Evolutionary conservation across 2,797 vertebrate genomes (phyloP).

Genomic region (Ataeniobius toweri): DNA sequence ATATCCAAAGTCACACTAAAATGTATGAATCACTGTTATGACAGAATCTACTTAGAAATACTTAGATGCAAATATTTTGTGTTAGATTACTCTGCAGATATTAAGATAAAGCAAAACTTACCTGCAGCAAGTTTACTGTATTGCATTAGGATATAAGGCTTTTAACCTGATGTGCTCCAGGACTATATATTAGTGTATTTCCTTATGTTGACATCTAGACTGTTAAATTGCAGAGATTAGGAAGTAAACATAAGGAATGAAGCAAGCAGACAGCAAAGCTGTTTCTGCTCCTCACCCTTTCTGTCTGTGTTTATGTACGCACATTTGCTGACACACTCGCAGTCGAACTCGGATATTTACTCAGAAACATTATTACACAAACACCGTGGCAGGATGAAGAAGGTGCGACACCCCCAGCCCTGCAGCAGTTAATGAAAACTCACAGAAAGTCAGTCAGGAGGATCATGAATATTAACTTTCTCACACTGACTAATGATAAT

Average conservation of each 20-base stretch:
- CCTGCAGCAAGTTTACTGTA: not conserved
- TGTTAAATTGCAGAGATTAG: conserved; percentile 12
- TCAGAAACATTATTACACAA: conserved; percentile 11
- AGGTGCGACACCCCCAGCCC: conserved; percentile 5
- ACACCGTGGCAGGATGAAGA: conserved; percentile 17
- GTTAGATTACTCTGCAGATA: no score
- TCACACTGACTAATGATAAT: conserved; percentile 42
- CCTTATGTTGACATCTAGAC: not conserved
- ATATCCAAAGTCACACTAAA: no score
- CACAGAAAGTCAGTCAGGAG: conserved; percentile 30
- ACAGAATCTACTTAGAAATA: not conserved
- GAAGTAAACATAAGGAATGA: not conserved
- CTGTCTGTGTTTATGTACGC: not conserved
- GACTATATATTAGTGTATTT: not conserved
- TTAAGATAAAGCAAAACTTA: no score
- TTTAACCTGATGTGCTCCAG: not conserved
- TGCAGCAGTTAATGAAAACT: conserved; percentile 39
- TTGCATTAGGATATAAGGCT: not conserved
- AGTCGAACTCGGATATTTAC: not conserved
- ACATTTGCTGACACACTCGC: not conserved
- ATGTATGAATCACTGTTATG: no score
- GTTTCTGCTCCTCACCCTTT: not conserved
- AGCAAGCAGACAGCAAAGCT: not conserved
- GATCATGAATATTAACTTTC: conserved; percentile 52
- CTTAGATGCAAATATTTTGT: not conserved